Evolutionary conservation across 2,888 invertebrate genomes (phyloP).

Genomic region (Phytoseiulus persimilis): DNA sequence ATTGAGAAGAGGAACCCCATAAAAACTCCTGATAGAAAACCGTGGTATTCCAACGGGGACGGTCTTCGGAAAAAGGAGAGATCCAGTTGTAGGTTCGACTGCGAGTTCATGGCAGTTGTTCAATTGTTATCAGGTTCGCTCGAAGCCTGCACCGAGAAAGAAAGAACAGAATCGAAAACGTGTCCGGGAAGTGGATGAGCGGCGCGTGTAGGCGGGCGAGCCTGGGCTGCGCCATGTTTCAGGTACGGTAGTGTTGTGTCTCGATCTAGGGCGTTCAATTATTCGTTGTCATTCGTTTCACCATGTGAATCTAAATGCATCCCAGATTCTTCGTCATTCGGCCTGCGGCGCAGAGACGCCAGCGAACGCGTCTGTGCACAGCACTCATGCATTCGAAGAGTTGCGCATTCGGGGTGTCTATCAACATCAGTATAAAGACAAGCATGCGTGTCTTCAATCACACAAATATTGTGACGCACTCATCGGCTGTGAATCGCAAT

Average conservation of each 20-base stretch:
- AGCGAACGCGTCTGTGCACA: neutral
- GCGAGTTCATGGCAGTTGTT: neutral
- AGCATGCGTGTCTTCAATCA: neutral
- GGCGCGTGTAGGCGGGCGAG: neutral
- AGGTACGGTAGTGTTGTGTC: neutral
- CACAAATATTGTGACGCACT: neutral
- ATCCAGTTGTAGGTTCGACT: neutral
- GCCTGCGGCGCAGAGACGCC: neutral
- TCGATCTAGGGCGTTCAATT: neutral
- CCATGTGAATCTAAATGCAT: neutral
- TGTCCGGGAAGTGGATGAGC: neutral
- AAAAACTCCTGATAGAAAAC: no score
- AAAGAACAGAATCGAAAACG: neutral
- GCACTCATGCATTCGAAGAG: neutral
- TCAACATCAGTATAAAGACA: neutral
- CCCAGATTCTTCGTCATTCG: neutral
- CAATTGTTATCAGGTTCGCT: neutral
- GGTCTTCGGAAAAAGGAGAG: neutral
- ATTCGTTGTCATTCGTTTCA: neutral
- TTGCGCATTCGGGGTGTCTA: neutral
- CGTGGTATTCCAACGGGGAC: no score
- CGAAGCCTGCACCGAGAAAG: neutral
- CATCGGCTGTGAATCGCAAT: neutral
- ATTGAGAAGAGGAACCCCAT: no score
- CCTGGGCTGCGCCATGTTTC: neutral